Conservation (phyloP, 2,797 vertebrate genomes). For the Cyprinodon diabolis region DNA sequence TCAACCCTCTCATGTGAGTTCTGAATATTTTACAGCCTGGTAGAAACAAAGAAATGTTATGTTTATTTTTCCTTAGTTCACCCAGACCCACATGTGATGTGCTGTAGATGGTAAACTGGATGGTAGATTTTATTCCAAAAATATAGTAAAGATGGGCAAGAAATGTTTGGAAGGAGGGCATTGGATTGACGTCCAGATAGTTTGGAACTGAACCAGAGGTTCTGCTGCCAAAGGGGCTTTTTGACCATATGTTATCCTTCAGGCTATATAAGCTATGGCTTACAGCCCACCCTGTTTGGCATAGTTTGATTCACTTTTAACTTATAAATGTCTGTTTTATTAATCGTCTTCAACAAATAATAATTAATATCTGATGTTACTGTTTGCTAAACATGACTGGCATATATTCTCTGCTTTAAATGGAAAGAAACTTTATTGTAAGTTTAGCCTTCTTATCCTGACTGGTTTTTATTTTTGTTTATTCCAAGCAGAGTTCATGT, state of each 20-base stretch:
- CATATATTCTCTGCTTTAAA: not conserved
- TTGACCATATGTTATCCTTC: constrained; percentile 8
- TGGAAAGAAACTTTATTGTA: too few species aligned
- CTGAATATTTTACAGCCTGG: constrained; percentile 53
- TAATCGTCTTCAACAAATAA: not conserved
- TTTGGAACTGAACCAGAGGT: constrained; percentile 15
- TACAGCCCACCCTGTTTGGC: not conserved
- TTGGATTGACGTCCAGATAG: constrained; percentile 9
- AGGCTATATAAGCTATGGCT: not conserved
- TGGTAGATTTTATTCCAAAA: not conserved
- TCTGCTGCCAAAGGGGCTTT: not conserved
- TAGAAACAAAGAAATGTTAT: constrained; percentile 14
- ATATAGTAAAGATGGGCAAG: not conserved
- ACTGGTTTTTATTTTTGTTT: too few species aligned
- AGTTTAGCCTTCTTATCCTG: too few species aligned
- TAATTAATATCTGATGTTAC: not conserved
- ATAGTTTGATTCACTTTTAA: not conserved
- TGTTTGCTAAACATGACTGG: not conserved
- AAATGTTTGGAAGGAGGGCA: constrained; percentile 1
- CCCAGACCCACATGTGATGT: constrained; percentile 21
- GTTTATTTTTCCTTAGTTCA: constrained; percentile 2
- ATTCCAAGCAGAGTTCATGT: too few species aligned
- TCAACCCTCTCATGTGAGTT: constrained; percentile 40
- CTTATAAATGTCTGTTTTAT: not conserved
- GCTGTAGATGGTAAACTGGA: not conserved